Evolutionary conservation across 2,113 vertebrate genomes (phyloP).

Genomic region (Labrus mixtus): DNA sequence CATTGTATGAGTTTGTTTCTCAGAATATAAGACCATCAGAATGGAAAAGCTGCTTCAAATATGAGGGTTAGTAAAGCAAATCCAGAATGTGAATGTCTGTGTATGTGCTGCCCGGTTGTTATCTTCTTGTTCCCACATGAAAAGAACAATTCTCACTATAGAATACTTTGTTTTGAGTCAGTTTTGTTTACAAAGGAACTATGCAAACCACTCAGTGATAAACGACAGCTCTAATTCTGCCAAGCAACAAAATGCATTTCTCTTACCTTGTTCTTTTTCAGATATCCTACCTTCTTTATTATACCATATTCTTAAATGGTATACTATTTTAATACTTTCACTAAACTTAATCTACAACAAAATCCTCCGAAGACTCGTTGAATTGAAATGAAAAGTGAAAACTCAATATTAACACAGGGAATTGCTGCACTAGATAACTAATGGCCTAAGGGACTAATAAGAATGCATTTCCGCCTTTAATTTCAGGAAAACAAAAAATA

Average conservation of each 20-base stretch:
- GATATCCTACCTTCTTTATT: background rate
- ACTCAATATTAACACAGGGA: constrained; percentile 26
- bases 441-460: constrained; percentile 21
- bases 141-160: background rate
- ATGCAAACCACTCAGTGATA: background rate
- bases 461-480: constrained; percentile 24
- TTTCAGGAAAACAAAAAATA: constrained; percentile 34
- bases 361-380: constrained; percentile 10
- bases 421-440: constrained; percentile 38
- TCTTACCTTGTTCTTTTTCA: background rate
- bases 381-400: constrained; percentile 24
- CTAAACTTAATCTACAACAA: constrained; percentile 6
- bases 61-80: background rate
- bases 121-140: background rate
- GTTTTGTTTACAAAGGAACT: background rate
- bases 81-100: background rate
- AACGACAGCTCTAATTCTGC: background rate
- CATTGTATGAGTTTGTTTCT: constrained; percentile 37
- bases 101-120: background rate
- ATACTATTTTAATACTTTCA: background rate
- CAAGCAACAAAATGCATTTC: background rate
- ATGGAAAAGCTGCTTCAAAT: background rate
- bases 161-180: background rate
- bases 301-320: background rate
- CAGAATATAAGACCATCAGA: constrained; percentile 7